A percentile compares a stretch with the other conserved stretches of the same genome.
phyloP scores from a whole-genome alignment of 1,140 invertebrate genomes.

The Drosophila parabipectinata region DNA sequence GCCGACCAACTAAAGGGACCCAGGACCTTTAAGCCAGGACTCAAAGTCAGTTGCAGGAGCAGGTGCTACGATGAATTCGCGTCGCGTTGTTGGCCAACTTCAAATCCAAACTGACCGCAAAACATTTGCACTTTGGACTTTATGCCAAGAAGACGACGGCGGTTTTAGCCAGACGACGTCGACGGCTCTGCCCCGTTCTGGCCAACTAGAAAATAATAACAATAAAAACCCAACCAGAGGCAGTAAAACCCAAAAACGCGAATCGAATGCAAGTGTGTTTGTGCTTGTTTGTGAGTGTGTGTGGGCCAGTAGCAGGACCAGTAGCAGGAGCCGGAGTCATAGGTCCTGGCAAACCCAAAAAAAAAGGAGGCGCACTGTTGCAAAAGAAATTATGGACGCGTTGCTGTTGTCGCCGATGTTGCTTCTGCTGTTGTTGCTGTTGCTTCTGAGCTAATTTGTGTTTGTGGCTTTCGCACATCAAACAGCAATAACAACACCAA shows the following conservation, averaged over 20 bases:
- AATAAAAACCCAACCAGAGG: constrained; percentile 67
- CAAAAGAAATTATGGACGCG: constrained; percentile 71
- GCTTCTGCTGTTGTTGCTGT: constrained; percentile 24
- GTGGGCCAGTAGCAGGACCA: no score
- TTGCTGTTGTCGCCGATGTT: constrained; percentile 31
- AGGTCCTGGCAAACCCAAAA: constrained; percentile 21
- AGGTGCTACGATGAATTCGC: constrained; percentile 48
- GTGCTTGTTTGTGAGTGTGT: not conserved
- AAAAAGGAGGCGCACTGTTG: constrained; percentile 57
- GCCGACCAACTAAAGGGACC: constrained; percentile 2
- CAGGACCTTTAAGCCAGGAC: not conserved
- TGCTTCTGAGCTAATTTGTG: constrained; percentile 73
- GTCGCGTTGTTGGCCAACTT: constrained; percentile 75
- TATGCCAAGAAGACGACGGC: constrained; percentile 51
- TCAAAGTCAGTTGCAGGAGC: constrained; percentile 23
- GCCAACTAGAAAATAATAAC: constrained; percentile 63
- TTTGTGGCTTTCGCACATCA: constrained; percentile 75
- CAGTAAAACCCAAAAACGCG: constrained; percentile 64
- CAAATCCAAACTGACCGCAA: constrained; percentile 79
- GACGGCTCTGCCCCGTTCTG: constrained; percentile 36
- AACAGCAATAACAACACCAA: constrained; percentile 47
- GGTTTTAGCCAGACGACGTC: constrained; percentile 22
- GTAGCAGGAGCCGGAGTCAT: not conserved
- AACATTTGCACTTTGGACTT: constrained; percentile 79
- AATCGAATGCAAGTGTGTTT: constrained; percentile 39